Evolutionary conservation across 2,888 invertebrate species (phyloP).

Genomic region (Drosophila maculinotata): DNA sequence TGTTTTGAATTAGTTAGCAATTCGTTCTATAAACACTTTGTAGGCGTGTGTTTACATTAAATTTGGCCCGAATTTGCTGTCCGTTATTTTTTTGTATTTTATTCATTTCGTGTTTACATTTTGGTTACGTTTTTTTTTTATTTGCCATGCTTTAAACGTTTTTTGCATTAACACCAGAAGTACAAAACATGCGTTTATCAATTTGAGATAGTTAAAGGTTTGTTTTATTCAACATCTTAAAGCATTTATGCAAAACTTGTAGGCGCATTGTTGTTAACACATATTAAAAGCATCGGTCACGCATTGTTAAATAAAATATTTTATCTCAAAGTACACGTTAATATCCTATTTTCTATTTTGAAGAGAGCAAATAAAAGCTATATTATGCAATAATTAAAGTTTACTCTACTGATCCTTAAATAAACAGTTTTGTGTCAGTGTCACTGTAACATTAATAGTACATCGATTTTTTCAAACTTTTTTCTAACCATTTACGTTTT

Average conservation of each 20-base stretch:
- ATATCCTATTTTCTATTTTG: conserved; percentile 34
- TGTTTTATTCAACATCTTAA: conserved; percentile 46
- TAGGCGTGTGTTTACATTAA: conserved; percentile 38
- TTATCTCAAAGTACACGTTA: conserved; percentile 54
- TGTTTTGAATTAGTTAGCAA: conserved; percentile 22
- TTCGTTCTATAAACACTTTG: conserved; percentile 30
- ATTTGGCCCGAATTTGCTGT: conserved; percentile 30
- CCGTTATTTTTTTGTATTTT: conserved; percentile 15
- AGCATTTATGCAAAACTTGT: conserved; percentile 62
- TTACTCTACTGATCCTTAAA: conserved; percentile 30
- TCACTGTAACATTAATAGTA: conserved; percentile 48
- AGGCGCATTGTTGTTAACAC: conserved; percentile 71
- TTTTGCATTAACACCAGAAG: conserved; percentile 62
- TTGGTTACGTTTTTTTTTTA: conserved; percentile 50
- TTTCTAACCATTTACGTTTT: conserved; percentile 2
- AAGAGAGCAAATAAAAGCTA: conserved; percentile 49
- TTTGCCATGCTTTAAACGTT: conserved; percentile 75
- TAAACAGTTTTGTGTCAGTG: conserved; percentile 47
- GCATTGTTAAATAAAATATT: conserved; percentile 64
- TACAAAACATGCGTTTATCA: conserved; percentile 61
- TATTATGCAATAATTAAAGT: conserved; percentile 47
- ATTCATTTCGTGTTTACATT: conserved; percentile 24
- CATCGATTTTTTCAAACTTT: conserved; percentile 15
- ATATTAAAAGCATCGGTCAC: conserved; percentile 78
- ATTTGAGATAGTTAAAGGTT: conserved; percentile 70